Evolutionary conservation across 2,888 invertebrate genomes (phyloP), one percentile per base, ranked within the genome.

Genomic region (Hypselothyrea guttata): DNA sequence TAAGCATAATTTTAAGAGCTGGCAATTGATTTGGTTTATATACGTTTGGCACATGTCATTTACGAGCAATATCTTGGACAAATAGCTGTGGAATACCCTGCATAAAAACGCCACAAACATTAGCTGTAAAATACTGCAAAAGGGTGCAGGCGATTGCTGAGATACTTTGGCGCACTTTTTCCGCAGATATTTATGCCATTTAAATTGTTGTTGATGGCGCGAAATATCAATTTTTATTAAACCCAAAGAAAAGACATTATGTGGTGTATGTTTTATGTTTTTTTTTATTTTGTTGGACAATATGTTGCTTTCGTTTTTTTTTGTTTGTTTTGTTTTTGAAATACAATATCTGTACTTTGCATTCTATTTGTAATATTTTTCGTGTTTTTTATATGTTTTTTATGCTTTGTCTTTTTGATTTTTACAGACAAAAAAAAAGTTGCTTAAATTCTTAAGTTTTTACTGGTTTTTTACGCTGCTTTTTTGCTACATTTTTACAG

Each of bases 241-340:
- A 51, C 49, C 42, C 49, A 67, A 62, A 55, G 52, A 47, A 54
- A 42, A 51, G 44, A 34, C 45, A 45, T 52, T 28, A 47, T 44
- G 31, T 40, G 38, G 46, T 62, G 28, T 52, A 37, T 54, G 45
- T 31, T 42, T 61, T 46, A 37, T 34, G 27, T 38, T 30, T 59
- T 46, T 44, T 46, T 41, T 40, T 51, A 8, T 42, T 47, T 79
- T 83, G 76, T 83, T 76, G 68, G 81, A 83, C 76, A 83, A 83
- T 76, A 79, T 49, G 15, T 66, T 53, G 35, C 47, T 38, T 66
- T 57, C 51, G 40, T 48, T 53, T 63, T 56, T 38, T 65, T 65
- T 70, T 51, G 57, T 47, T 35, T 53, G 68, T 64, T 55, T 47
- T 42, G 59, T 52, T 54, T 63, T 72, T 55, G 56, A 55, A 75